Conservation (phyloP, 2,797 vertebrate genomes). For the Ceryle rudis region DNA sequence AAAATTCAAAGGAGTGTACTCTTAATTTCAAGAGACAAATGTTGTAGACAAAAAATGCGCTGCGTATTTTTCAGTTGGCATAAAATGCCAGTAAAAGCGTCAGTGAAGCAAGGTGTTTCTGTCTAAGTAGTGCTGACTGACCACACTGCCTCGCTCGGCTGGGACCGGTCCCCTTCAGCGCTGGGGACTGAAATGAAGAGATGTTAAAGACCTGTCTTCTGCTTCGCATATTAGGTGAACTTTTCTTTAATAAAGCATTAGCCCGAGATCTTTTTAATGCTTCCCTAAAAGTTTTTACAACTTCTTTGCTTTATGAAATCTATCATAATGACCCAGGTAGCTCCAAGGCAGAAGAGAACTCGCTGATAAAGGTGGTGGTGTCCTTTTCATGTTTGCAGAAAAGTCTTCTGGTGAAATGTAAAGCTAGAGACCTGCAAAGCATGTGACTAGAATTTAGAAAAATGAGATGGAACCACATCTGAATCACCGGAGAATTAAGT, state of each 20-base stretch:
- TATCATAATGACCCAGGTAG: background rate
- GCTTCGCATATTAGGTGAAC: background rate
- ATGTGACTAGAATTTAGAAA: conserved; percentile 10
- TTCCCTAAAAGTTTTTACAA: conserved; percentile 38
- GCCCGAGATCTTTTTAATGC: conserved; percentile 8
- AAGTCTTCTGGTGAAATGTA: background rate
- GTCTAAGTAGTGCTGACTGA: background rate
- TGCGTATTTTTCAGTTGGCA: background rate
- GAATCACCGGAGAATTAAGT: background rate
- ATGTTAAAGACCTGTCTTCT: background rate
- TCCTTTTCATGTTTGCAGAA: background rate
- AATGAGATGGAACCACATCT: background rate
- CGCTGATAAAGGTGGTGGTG: background rate
- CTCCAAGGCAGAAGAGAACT: background rate
- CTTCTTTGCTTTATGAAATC: conserved; percentile 17
- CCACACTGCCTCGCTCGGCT: background rate
- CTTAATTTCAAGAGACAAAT: background rate
- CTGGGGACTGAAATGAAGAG: background rate
- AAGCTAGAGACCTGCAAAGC: background rate
- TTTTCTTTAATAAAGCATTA: conserved; percentile 25
- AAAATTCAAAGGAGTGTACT: background rate
- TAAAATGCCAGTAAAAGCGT: background rate
- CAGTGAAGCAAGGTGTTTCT: background rate
- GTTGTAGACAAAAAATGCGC: background rate
- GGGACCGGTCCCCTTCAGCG: background rate